Evolutionary conservation across 2,113 vertebrate species (phyloP).

Genomic region (Alexandromys fortis): DNA sequence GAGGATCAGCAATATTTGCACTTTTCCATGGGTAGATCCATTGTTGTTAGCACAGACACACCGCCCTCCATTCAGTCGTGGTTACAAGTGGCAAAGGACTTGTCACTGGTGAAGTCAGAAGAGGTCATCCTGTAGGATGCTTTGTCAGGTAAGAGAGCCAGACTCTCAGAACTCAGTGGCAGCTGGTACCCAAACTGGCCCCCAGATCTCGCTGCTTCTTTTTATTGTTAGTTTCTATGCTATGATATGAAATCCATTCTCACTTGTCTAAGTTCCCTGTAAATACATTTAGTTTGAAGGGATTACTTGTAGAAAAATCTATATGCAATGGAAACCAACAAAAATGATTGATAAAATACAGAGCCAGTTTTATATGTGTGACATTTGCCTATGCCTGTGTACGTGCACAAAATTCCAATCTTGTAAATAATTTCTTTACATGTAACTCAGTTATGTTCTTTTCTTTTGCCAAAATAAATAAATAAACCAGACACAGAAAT

Average conservation of each 20-base stretch:
- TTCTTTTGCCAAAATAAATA: neutral
- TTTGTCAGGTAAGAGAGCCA: constrained; percentile 88
- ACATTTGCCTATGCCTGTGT: neutral
- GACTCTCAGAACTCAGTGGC: constrained; percentile 88
- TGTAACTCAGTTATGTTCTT: neutral
- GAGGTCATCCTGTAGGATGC: constrained; percentile 95
- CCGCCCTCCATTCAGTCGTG: constrained; percentile 91
- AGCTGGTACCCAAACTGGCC: constrained; percentile 89
- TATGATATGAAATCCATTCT: constrained; percentile 77
- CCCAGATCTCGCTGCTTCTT: constrained; percentile 28
- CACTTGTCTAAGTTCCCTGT: constrained; percentile 73
- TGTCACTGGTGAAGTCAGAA: constrained; percentile 93
- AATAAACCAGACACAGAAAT: neutral
- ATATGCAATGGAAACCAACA: constrained; percentile 86
- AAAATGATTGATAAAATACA: constrained; percentile 73
- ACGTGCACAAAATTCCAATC: constrained; percentile 26
- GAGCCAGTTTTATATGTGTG: neutral
- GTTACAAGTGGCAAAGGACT: constrained; percentile 90
- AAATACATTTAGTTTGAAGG: constrained; percentile 82
- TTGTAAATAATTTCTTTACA: neutral
- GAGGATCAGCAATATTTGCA: constrained; percentile 93
- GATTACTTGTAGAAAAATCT: constrained; percentile 83
- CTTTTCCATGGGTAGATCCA: constrained; percentile 93
- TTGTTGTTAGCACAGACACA: constrained; percentile 90
- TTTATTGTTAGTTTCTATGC: constrained; percentile 49